Conservation (phyloP, 2,888 invertebrate genomes). For the Petrolisthes cinctipes region DNA sequence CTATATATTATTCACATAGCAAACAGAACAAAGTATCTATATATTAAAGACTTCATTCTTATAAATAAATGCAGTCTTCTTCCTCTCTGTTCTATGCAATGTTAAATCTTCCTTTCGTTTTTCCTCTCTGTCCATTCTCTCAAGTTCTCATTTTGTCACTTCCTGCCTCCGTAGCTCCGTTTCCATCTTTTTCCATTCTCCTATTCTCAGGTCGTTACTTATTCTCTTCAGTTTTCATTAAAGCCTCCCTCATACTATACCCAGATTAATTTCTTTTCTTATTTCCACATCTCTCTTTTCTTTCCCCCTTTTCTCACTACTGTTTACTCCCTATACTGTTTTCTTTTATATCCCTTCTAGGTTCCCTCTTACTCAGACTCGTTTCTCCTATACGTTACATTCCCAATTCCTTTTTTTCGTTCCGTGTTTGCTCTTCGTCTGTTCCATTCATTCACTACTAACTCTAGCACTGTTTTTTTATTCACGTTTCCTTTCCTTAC, state of each 20-base stretch:
- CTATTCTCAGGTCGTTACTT: background rate
- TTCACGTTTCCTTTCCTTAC: background rate
- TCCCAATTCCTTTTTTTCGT: no score
- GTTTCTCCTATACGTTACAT: no score
- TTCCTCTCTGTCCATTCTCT: background rate
- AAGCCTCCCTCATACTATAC: background rate
- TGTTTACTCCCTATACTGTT: no score
- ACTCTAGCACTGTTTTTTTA: background rate
- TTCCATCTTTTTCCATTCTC: background rate
- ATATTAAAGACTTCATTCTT: no score
- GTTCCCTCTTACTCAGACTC: no score
- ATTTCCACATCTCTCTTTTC: background rate
- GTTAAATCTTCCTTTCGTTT: background rate
- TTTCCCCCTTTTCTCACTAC: background rate
- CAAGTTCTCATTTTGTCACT: background rate
- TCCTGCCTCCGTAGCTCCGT: background rate
- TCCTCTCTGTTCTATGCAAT: no score
- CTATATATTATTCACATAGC: no score
- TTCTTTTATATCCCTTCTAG: no score
- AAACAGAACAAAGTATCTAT: no score
- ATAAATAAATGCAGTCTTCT: no score
- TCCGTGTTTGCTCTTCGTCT: no score
- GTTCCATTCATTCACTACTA: no score
- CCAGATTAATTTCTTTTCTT: background rate
- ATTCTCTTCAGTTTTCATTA: background rate